These are phyloP conservation scores for Chrysogorgia sp. DNA, from an alignment of 92 coral and sea anemone genomes.

Conservation along the genomic window DNA sequence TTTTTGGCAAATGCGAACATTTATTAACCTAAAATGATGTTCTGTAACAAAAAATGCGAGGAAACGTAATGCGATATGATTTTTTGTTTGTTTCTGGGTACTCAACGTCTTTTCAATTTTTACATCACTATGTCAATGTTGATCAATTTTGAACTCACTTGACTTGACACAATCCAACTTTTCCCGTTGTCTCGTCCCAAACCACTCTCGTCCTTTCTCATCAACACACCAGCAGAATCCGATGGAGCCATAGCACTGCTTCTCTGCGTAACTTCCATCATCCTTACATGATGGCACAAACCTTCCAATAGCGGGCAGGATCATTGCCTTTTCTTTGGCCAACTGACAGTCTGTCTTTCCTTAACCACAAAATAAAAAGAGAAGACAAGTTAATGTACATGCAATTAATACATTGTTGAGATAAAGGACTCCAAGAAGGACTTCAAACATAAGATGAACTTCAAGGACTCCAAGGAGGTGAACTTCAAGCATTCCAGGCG, in stretches of 20 bases:
- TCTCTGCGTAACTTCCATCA: constrained; percentile 87
- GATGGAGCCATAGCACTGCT: constrained; percentile 85
- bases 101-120: not conserved
- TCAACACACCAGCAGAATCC: constrained; percentile 99
- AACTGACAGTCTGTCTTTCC: constrained; percentile 76
- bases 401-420: not conserved
- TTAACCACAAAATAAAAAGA: not conserved
- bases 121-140: not conserved
- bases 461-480: no score
- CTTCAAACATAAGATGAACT: no score
- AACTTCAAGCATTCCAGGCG: no score
- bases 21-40: no score
- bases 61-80: no score
- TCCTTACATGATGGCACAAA: constrained; percentile 82
- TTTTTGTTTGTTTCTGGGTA: no score
- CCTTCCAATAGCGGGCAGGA: constrained; percentile 78
- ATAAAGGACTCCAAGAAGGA: no score
- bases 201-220: constrained; percentile 78
- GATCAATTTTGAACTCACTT: constrained; percentile 54
- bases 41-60: no score
- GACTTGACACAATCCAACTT: constrained; percentile 60
- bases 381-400: not conserved
- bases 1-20: no score
- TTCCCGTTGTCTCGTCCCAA: constrained; percentile 69
- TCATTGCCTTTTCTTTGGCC: constrained; percentile 70